Evolutionary conservation across 2,888 invertebrate genomes (phyloP).

Genomic region (Apomyelois bistriatella): DNA sequence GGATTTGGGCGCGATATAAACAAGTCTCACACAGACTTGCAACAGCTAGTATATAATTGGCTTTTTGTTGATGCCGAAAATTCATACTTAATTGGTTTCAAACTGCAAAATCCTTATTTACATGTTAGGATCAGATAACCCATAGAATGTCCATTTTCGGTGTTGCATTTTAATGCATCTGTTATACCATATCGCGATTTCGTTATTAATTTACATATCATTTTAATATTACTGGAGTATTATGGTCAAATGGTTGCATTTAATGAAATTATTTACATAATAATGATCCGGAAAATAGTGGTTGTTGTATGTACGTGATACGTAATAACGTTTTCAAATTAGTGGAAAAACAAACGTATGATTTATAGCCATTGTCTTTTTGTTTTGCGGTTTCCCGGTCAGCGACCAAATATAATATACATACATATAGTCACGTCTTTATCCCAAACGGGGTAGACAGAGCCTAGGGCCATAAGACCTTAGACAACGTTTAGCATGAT

Average conservation of each 20-base stretch:
- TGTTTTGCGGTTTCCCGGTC: neutral
- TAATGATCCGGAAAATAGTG: slow-evolving; percentile 11
- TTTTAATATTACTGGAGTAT: slow-evolving; percentile 25
- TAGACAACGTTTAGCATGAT: no score
- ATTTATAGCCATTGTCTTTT: slow-evolving; percentile 1
- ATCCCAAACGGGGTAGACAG: no score
- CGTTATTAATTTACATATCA: slow-evolving; percentile 27
- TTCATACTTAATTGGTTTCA: neutral
- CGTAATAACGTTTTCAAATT: slow-evolving; percentile 12
- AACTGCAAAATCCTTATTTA: neutral
- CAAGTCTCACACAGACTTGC: no score
- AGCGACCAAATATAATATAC: no score
- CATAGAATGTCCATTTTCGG: slow-evolving; percentile 14
- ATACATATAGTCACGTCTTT: no score
- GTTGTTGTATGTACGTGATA: neutral
- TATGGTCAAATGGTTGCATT: slow-evolving; percentile 9
- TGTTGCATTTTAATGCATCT: slow-evolving; percentile 14
- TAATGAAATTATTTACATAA: slow-evolving; percentile 18
- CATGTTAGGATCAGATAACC: slow-evolving; percentile 13
- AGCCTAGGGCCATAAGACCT: no score
- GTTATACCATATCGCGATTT: slow-evolving; percentile 18
- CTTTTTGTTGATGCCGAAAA: neutral
- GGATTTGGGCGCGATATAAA: no score
- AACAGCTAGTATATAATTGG: no score
- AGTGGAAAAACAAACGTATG: slow-evolving; percentile 4